Evolutionary conservation across 2,888 invertebrate species (phyloP).

Genomic region (Acanthosoma haemorrhoidale): DNA sequence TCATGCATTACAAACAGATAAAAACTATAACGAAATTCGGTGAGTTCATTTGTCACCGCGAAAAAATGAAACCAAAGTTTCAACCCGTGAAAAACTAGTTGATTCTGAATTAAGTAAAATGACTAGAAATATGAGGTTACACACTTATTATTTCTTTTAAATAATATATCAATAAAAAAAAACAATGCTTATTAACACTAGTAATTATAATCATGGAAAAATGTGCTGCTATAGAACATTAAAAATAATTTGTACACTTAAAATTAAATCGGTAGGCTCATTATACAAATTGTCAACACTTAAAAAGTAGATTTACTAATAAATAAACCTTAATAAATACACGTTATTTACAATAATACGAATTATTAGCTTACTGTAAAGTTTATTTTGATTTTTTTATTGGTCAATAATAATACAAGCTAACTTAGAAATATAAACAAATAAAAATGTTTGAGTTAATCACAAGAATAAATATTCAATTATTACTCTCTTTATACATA

Average conservation of each 20-base stretch:
- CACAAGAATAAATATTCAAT: slow-evolving; percentile 26
- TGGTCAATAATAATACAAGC: slow-evolving; percentile 8
- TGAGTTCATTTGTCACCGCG: slow-evolving; percentile 6
- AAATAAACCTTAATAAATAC: slow-evolving; percentile 3
- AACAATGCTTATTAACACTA: slow-evolving; percentile 22
- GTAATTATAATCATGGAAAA: slow-evolving; percentile 24
- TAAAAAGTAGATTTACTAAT: not conserved
- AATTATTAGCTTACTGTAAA: slow-evolving; percentile 15
- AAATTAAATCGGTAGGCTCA: slow-evolving; percentile 13
- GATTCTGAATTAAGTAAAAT: slow-evolving; percentile 30
- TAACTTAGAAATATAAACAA: slow-evolving; percentile 17
- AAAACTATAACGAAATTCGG: slow-evolving; percentile 6
- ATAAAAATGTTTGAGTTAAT: slow-evolving; percentile 11
- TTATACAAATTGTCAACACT: slow-evolving; percentile 5
- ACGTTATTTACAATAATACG: slow-evolving; percentile 19
- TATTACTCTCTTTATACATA: slow-evolving; percentile 19
- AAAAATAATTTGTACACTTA: slow-evolving; percentile 26
- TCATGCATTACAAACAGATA: slow-evolving; percentile 16
- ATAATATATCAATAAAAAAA: slow-evolving; percentile 24
- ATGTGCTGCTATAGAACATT: slow-evolving; percentile 22
- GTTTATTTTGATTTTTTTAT: slow-evolving; percentile 23
- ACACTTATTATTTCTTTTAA: slow-evolving; percentile 28
- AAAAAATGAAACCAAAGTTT: not conserved
- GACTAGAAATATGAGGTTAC: slow-evolving; percentile 32
- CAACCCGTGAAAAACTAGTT: slow-evolving; percentile 12